phyloP scores from a whole-genome alignment of 2,888 invertebrate species.

The Poecilobothrus nobilitatus region DNA sequence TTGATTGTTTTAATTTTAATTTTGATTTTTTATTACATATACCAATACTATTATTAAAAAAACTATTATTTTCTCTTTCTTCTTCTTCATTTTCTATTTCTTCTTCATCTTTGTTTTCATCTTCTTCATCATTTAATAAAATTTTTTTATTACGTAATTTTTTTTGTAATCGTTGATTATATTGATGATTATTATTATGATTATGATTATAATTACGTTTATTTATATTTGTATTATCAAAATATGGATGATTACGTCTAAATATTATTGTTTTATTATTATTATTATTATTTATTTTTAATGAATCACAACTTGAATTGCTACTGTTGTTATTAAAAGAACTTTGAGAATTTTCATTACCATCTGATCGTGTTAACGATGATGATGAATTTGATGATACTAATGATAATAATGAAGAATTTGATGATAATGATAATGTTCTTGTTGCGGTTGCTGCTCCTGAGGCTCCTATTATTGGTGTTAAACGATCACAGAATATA shows the following conservation, averaged over 20 bases:
- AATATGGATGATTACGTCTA: conserved; percentile 1
- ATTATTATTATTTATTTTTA: neutral
- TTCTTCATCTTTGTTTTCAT: neutral
- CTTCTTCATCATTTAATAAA: neutral
- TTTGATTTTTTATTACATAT: neutral
- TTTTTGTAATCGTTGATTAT: neutral
- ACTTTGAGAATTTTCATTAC: neutral
- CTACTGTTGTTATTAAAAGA: neutral
- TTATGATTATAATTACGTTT: neutral
- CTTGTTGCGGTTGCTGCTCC: neutral
- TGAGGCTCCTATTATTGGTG: neutral
- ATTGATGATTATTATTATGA: neutral
- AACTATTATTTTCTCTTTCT: neutral
- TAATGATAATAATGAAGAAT: neutral
- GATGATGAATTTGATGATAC: neutral
- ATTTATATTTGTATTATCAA: neutral
- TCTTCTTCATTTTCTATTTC: neutral
- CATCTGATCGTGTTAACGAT: neutral
- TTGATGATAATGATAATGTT: neutral
- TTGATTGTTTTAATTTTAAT: neutral
- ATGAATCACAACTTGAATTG: neutral
- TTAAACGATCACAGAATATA: neutral
- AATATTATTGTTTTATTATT: neutral
- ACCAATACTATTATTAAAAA: neutral
- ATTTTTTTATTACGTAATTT: neutral